These are phyloP conservation scores for Platyrinchus mystaceus DNA, from an alignment of 2,797 vertebrate species.

Conservation along the genomic window DNA sequence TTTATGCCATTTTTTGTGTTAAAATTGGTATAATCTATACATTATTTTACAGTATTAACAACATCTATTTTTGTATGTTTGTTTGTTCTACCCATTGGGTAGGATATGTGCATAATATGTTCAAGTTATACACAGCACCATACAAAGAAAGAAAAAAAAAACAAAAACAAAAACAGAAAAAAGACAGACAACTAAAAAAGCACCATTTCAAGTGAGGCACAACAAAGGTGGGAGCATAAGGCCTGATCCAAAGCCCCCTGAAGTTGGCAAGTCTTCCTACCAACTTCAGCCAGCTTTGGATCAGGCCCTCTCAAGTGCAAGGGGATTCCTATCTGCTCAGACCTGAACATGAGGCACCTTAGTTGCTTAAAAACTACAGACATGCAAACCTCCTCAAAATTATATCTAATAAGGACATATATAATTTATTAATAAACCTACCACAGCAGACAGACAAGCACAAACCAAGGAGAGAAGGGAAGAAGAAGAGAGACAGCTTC, in stretches of 20 bases:
- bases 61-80: slow-evolving; percentile 73
- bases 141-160: slow-evolving; percentile 81
- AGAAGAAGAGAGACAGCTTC: slow-evolving; percentile 7
- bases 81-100: slow-evolving; percentile 96
- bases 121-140: slow-evolving; percentile 96
- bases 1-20: slow-evolving; percentile 87
- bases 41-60: slow-evolving; percentile 97
- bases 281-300: background rate
- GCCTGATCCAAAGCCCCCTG: slow-evolving; percentile 19
- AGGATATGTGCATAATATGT: slow-evolving; percentile 98
- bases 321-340: slow-evolving; percentile 85
- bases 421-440: slow-evolving; percentile 33
- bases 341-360: slow-evolving; percentile 86
- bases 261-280: background rate
- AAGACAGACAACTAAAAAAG: slow-evolving; percentile 88
- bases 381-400: slow-evolving; percentile 85
- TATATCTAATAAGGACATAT: slow-evolving; percentile 37
- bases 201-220: slow-evolving; percentile 97
- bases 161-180: slow-evolving; percentile 40
- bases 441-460: slow-evolving; percentile 68
- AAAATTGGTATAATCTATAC: slow-evolving; percentile 91
- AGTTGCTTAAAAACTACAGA: slow-evolving; percentile 80
- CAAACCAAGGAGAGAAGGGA: background rate
- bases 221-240: slow-evolving; percentile 84
- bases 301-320: slow-evolving; percentile 27